Base-by-base conservation (phyloP, 2,888 invertebrate genomes). In the Drosophila melanocephala region DNA sequence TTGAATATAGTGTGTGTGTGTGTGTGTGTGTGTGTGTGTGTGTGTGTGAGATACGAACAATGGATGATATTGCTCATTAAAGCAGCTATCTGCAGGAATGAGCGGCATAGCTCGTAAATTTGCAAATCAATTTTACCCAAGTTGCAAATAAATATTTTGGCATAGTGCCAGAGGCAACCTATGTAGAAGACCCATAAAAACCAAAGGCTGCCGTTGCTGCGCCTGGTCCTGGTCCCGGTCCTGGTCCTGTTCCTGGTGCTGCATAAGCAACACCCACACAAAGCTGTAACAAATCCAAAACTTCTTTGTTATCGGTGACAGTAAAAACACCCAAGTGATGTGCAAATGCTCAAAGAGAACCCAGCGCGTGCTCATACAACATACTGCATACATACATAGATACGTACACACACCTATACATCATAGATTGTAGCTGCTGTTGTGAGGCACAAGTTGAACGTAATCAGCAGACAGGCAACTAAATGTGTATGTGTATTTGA, bases 51-150 rank as follows among this genome's bases (percentile, higher is more conserved):
- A 9, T 47, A 26, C 22, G 4, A 16, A 47, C 22, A 22, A 26
- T 47, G 47, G 47, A 26, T 47, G 47, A 4, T 47, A 26, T 44
- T 44, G 35, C 42, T 58, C 33, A 50, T 55, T 44, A 44, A 57
- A 60, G 69, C 50, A 50, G 39, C 30, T 66, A 53, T 62, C 47
- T 63, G 68, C 26, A n/a, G 30, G 30, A 42, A 58, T 51, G 62
- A 32, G 47, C 35, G 63, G 47, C 55, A 30, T 37, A 35, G 53
- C 55, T 56, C 72, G 58, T 79, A 75, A 83, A 75, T 81, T 72
- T 52, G 55, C 67, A 84, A 84, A 82, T 82, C 82, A 82, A 82
- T 82, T 84, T 82, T 47, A 73, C 73, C 84, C 82, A 78, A 81
- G 82, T 81, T 75, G 75, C 70, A 73, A 66, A 78, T 82, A 75